A percentile compares a stretch with the other conserved stretches of the same genome.
phyloP scores from a whole-genome alignment of 2,888 invertebrate species.

The Melangyna quadrimaculata region DNA sequence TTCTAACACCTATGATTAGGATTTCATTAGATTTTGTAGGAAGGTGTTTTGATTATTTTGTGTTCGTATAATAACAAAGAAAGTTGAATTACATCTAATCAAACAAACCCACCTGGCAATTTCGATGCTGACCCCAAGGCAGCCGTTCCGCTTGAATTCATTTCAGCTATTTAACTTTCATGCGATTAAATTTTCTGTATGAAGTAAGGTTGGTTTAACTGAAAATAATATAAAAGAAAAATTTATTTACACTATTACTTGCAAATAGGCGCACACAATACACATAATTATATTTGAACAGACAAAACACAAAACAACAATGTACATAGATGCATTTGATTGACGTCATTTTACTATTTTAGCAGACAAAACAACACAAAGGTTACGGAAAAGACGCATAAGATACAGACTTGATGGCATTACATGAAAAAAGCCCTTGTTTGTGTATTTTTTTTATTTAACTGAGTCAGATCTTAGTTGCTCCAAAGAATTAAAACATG shows the following conservation, averaged over 20 bases:
- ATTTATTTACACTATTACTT: conserved; percentile 18
- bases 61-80: conserved; percentile 54
- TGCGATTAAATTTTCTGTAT: neutral
- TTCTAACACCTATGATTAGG: neutral
- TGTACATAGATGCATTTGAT: conserved; percentile 34
- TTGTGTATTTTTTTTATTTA: neutral
- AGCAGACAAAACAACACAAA: conserved; percentile 39
- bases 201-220: conserved; percentile 27
- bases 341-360: conserved; percentile 53
- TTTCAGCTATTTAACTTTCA: conserved; percentile 16
- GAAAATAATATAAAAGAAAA: conserved; percentile 37
- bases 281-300: neutral
- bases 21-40: neutral
- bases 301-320: neutral
- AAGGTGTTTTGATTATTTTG: neutral
- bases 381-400: conserved; percentile 7
- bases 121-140: conserved; percentile 51
- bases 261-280: neutral
- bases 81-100: neutral
- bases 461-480: neutral
- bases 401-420: neutral
- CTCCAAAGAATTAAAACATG: neutral
- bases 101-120: conserved; percentile 68
- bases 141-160: conserved; percentile 59
- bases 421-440: neutral